Evolutionary conservation across 2,797 vertebrate genomes (phyloP).

Genomic region (Astyanax mexicanus): DNA sequence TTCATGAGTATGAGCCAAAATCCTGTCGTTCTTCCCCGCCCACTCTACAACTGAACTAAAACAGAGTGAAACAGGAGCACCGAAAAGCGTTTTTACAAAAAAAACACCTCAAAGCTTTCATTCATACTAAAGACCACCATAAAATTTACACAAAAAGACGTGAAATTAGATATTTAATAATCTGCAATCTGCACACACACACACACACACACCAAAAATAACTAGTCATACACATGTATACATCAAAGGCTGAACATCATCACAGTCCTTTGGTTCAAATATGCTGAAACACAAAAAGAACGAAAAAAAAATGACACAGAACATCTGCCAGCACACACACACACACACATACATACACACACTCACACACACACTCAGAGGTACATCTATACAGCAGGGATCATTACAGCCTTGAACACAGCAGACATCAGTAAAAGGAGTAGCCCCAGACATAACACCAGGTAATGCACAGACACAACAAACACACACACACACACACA

Average conservation of each 20-base stretch:
- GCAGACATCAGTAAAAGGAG: constrained; percentile 66
- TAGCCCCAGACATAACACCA: constrained; percentile 44
- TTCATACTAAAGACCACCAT: no score
- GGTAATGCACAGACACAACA: constrained; percentile 47
- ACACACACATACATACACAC: constrained; percentile 47
- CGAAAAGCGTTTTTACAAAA: no score
- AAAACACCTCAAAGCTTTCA: no score
- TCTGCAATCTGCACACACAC: no score
- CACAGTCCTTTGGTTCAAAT: neutral
- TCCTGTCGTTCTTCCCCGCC: no score
- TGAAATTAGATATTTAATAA: no score
- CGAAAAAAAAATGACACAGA: neutral
- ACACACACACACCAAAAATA: neutral
- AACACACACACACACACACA: constrained; percentile 40
- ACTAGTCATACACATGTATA: neutral
- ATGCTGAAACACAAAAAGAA: neutral
- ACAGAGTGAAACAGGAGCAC: no score
- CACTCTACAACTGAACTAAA: no score
- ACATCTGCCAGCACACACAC: constrained; percentile 10
- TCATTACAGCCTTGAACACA: constrained; percentile 19
- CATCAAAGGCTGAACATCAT: neutral
- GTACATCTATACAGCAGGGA: constrained; percentile 26
- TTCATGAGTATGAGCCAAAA: no score
- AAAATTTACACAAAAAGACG: no score
- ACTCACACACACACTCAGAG: constrained; percentile 1